These are phyloP conservation scores for Peromyscus eremicus DNA, from an alignment of 2,797 vertebrate species.

Conservation along the genomic window DNA sequence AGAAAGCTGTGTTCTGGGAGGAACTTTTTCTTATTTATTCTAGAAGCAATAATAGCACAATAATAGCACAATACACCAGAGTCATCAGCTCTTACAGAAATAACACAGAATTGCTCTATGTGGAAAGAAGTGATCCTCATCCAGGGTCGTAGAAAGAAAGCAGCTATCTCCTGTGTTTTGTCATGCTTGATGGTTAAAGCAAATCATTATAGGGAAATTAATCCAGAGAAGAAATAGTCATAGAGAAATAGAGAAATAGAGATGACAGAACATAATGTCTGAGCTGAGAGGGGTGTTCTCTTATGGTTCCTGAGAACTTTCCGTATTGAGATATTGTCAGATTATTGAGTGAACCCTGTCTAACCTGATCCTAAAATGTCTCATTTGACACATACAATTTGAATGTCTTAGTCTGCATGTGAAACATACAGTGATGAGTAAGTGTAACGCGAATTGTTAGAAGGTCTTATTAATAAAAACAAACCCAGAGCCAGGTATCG, in stretches of 20 bases:
- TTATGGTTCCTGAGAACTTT: background rate
- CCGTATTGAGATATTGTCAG: background rate
- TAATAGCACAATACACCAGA: background rate
- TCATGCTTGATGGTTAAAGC: background rate
- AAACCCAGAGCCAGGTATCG: no score
- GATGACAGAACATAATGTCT: background rate
- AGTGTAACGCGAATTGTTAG: background rate
- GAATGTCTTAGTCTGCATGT: background rate
- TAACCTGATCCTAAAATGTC: background rate
- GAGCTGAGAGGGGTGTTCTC: background rate
- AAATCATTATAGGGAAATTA: background rate
- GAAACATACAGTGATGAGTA: background rate
- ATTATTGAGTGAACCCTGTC: background rate
- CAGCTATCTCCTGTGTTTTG: background rate
- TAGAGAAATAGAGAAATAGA: background rate
- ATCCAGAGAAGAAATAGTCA: background rate
- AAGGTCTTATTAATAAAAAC: no score
- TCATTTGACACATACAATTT: background rate
- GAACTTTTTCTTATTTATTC: background rate
- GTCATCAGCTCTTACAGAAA: background rate
- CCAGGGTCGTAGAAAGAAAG: background rate
- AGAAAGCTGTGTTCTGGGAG: background rate
- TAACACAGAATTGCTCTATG: background rate
- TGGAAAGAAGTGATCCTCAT: background rate
- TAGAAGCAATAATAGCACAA: background rate